These are phyloP conservation scores for Xylota sylvarum DNA, from an alignment of 2,888 invertebrate species.

Conservation along the genomic window DNA sequence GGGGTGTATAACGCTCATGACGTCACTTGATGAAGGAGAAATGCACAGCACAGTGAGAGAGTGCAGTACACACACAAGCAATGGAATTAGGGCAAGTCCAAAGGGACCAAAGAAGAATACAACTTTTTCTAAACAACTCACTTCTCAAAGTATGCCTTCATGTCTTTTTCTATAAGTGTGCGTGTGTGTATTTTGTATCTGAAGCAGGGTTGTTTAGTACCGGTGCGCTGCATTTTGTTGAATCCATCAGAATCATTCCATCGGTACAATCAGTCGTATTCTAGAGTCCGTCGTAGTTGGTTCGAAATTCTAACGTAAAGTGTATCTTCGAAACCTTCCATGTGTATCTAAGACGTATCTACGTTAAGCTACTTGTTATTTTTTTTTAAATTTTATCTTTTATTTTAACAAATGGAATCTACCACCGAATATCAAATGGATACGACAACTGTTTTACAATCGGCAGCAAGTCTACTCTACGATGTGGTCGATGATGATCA, in stretches of 20 bases:
- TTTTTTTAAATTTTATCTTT: slow-evolving; percentile 35
- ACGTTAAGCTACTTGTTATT: slow-evolving; percentile 10
- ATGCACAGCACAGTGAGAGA: slow-evolving; percentile 3
- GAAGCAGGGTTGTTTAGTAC: slow-evolving; percentile 66
- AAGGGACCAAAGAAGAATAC: slow-evolving; percentile 54
- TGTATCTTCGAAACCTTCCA: slow-evolving; percentile 39
- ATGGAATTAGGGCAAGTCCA: slow-evolving; percentile 74
- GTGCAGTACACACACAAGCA: slow-evolving; percentile 1
- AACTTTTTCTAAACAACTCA: slow-evolving; percentile 69
- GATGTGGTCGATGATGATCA: slow-evolving; percentile 80
- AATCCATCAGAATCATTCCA: slow-evolving; percentile 63
- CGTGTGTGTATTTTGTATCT: slow-evolving; percentile 17
- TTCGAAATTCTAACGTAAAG: slow-evolving; percentile 27
- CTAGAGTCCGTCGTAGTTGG: slow-evolving; percentile 66
- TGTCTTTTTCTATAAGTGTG: slow-evolving; percentile 3
- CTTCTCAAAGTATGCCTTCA: slow-evolving; percentile 14
- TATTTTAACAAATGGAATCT: slow-evolving; percentile 58
- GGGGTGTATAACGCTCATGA: slow-evolving; percentile 44
- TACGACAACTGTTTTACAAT: slow-evolving; percentile 63
- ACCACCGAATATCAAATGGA: slow-evolving; percentile 70
- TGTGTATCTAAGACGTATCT: slow-evolving; percentile 57
- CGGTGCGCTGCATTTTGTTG: slow-evolving; percentile 68
- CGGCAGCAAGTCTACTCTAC: slow-evolving; percentile 72
- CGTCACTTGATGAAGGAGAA: slow-evolving; percentile 68
- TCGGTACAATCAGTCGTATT: slow-evolving; percentile 73